These are phyloP conservation scores for Toxotes lorentzi DNA, from an alignment of 2,797 vertebrate species.

Conservation along the genomic window DNA sequence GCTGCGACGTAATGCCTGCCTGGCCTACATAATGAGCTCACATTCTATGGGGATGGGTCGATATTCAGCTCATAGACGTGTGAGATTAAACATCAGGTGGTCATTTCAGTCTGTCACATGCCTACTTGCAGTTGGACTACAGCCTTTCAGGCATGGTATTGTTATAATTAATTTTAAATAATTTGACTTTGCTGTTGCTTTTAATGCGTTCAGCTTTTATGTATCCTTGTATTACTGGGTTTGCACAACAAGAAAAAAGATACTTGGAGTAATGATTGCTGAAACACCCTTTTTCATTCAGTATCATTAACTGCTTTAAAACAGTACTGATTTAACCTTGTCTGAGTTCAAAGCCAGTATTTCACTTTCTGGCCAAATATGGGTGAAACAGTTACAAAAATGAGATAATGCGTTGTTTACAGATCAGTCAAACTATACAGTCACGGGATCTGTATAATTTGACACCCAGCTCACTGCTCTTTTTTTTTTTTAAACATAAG, in stretches of 20 bases:
- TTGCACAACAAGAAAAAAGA: not conserved
- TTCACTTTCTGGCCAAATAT: not conserved
- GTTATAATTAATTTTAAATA: too few species aligned
- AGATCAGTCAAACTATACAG: too few species aligned
- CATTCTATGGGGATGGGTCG: slow-evolving; percentile 31
- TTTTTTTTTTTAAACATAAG: slow-evolving; percentile 53
- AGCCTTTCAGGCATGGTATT: slow-evolving; percentile 9
- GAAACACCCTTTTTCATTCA: not conserved
- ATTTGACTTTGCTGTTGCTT: slow-evolving; percentile 6
- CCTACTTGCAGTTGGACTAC: slow-evolving; percentile 19
- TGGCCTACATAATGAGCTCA: slow-evolving; percentile 57
- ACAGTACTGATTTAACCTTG: not conserved
- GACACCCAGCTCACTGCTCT: slow-evolving; percentile 36
- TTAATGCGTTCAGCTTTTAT: not conserved
- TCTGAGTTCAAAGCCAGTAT: not conserved
- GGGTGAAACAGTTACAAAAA: slow-evolving; percentile 9
- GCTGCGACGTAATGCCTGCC: slow-evolving; percentile 39
- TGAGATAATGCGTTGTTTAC: slow-evolving; percentile 29
- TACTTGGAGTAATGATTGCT: not conserved
- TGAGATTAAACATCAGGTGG: slow-evolving; percentile 40
- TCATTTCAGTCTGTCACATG: slow-evolving; percentile 36
- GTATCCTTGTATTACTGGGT: not conserved
- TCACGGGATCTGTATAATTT: slow-evolving; percentile 47
- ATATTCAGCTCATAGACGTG: slow-evolving; percentile 32
- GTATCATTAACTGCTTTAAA: not conserved